phyloP scores from a whole-genome alignment of 2,888 invertebrate species.

The Synanthedon andrenaeformis region DNA sequence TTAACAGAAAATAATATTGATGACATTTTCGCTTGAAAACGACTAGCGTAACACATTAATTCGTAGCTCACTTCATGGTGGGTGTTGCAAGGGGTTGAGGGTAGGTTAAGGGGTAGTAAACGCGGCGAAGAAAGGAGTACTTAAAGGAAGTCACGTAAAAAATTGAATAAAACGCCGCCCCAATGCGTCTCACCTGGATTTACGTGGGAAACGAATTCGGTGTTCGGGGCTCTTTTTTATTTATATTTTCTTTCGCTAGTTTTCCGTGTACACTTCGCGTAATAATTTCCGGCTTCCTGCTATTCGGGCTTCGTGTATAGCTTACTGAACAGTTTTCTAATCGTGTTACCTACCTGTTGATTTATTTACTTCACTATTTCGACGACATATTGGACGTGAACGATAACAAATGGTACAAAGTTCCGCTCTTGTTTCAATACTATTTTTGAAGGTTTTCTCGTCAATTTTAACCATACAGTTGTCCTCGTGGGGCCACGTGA shows the following conservation, averaged over 20 bases:
- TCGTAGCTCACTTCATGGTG: neutral
- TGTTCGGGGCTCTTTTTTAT: constrained; percentile 1
- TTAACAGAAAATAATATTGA: too few relatives aligned
- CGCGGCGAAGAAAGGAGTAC: constrained; percentile 1
- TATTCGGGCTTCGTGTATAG: neutral
- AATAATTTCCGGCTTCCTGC: neutral
- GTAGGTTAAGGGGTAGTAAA: neutral
- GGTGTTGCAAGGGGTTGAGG: neutral
- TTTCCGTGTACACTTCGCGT: neutral
- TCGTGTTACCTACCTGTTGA: neutral
- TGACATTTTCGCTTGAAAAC: too few relatives aligned
- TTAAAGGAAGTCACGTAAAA: constrained; percentile 26
- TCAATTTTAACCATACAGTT: too few relatives aligned
- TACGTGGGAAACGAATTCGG: constrained; percentile 15
- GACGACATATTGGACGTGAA: neutral
- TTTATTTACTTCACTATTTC: neutral
- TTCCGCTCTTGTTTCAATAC: too few relatives aligned
- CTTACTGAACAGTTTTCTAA: neutral
- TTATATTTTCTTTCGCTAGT: neutral
- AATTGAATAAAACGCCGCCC: constrained; percentile 23
- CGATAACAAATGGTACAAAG: too few relatives aligned
- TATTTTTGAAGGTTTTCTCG: too few relatives aligned
- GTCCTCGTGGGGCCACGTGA: too few relatives aligned
- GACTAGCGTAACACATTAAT: neutral
- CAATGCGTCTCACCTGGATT: constrained; percentile 11